Base-by-base conservation (phyloP, 2,113 vertebrate genomes). In the Columbina picui region DNA sequence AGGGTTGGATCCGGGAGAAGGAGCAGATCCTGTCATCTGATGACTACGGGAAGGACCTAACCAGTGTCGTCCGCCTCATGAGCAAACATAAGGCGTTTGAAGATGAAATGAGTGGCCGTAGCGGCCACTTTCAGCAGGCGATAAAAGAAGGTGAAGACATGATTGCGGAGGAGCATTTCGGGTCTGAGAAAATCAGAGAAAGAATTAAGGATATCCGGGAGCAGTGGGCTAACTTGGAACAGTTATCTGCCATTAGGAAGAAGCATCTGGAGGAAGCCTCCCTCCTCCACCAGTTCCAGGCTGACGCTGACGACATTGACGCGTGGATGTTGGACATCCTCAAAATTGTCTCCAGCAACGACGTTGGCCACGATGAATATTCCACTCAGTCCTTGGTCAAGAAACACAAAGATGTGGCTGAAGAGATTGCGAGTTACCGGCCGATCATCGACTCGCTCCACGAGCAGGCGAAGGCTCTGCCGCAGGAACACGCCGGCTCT, bases 1-100 rank as follows among this genome's bases (percentile, higher is more conserved):
- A 99, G 88, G 98, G 99, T 86, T 99, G 99, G 99, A 99, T 99
- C 87, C 98, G 99, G 11, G 99, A 99, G 94, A 99, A 99, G 95
- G 99, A 99, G 95, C 99, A 99, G 97, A 99, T 99, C 89, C 96
- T 99, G 82, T 99, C 99, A 9, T 99, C 98, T 0, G 97, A 99
- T 8, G 99, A 99, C 94, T 98, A 98, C 0, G 99, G 99, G 11
- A 99, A 99, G 80, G 99, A 99, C 97, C 97, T 99, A 77, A 99
- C 99, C 9, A 99, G 99, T 1, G 98, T 99, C 0, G 89, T 99
- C 78, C 99, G 99, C 49, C 98, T 99, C 59, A 98, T 99, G 76
- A 99, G 99, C 93, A 99, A 99, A 88, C 99, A 99, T 84, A 98
- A 99, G 9, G 98, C 99, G 0, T 98, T 99, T 30, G 99, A 99